Conservation (phyloP, 2,113 vertebrate genomes). For the Labrus mixtus region DNA sequence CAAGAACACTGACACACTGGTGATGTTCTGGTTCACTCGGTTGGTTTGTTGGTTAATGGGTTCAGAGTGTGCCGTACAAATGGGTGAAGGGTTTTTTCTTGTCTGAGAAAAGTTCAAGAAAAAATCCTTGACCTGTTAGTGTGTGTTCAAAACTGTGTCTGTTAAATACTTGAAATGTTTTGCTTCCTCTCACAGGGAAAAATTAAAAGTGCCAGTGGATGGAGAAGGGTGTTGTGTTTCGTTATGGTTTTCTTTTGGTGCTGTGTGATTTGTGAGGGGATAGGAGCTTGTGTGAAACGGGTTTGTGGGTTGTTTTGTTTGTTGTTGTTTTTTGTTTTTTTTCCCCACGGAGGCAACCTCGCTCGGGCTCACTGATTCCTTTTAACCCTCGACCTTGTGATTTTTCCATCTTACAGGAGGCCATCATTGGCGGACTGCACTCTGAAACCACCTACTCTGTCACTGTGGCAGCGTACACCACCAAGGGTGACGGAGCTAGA, state of each 20-base stretch:
- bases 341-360: slow-evolving; percentile 5
- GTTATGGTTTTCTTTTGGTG: slow-evolving; percentile 42
- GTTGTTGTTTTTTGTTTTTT: no score
- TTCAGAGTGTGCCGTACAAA: slow-evolving; percentile 59
- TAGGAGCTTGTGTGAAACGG: slow-evolving; percentile 56
- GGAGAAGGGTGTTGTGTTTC: slow-evolving; percentile 40
- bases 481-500: slow-evolving; percentile 95
- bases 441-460: slow-evolving; percentile 96
- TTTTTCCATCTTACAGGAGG: slow-evolving; percentile 86
- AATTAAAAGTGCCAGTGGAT: slow-evolving; percentile 14
- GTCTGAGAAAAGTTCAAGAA: slow-evolving; percentile 72
- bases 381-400: slow-evolving; percentile 33
- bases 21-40: slow-evolving; percentile 65
- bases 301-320: slow-evolving; percentile 3
- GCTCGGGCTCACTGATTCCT: slow-evolving; percentile 6
- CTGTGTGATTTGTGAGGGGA: slow-evolving; percentile 54
- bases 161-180: slow-evolving; percentile 37
- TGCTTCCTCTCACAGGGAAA: slow-evolving; percentile 33
- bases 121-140: slow-evolving; percentile 57
- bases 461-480: slow-evolving; percentile 96
- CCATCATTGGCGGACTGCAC: slow-evolving; percentile 90
- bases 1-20: slow-evolving; percentile 77
- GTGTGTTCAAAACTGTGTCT: slow-evolving; percentile 45
- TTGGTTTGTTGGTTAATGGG: slow-evolving; percentile 72
- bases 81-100: slow-evolving; percentile 64